phyloP scores from a whole-genome alignment of 2,888 invertebrate genomes.

The Yponomeuta sedellus region DNA sequence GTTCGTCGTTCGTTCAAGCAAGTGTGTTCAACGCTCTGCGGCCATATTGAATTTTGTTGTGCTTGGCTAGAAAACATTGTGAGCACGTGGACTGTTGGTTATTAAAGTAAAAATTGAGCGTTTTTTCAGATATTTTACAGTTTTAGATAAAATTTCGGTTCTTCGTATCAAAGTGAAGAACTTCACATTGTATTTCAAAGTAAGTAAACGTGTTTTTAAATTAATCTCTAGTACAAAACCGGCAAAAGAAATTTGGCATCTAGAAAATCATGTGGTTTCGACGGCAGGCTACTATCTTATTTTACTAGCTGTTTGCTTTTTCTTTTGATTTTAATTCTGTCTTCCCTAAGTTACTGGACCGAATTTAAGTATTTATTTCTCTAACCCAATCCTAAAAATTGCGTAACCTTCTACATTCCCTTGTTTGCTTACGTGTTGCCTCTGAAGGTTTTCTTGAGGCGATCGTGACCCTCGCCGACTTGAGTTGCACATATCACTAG shows the following conservation, averaged over 20 bases:
- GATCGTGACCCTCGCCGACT: conserved; percentile 63
- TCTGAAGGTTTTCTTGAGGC: conserved; percentile 62
- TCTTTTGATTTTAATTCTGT: background rate
- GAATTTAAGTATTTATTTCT: conserved; percentile 12
- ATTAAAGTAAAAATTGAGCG: conserved; percentile 65
- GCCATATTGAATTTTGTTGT: conserved; percentile 82
- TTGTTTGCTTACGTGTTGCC: conserved; percentile 73
- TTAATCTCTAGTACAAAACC: conserved; percentile 29
- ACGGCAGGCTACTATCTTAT: conserved; percentile 23
- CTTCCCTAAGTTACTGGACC: background rate
- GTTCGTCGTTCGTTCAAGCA: background rate
- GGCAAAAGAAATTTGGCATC: conserved; percentile 52
- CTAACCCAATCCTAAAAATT: conserved; percentile 52
- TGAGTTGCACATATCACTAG: conserved; percentile 25
- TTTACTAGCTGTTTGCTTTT: conserved; percentile 11
- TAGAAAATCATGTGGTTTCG: conserved; percentile 36
- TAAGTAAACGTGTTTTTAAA: conserved; percentile 45
- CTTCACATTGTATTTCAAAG: conserved; percentile 48
- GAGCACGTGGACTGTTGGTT: conserved; percentile 81
- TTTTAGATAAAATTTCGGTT: conserved; percentile 42
- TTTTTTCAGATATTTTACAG: conserved; percentile 46
- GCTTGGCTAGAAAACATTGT: conserved; percentile 79
- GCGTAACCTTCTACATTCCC: conserved; percentile 70
- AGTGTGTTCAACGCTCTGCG: conserved; percentile 26
- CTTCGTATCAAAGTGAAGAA: conserved; percentile 38